A percentile compares a stretch with the other conserved stretches of the same genome.
Evolutionary conservation across 2,888 invertebrate species (phyloP).

Genomic region (Caenorhabditis sinica): DNA sequence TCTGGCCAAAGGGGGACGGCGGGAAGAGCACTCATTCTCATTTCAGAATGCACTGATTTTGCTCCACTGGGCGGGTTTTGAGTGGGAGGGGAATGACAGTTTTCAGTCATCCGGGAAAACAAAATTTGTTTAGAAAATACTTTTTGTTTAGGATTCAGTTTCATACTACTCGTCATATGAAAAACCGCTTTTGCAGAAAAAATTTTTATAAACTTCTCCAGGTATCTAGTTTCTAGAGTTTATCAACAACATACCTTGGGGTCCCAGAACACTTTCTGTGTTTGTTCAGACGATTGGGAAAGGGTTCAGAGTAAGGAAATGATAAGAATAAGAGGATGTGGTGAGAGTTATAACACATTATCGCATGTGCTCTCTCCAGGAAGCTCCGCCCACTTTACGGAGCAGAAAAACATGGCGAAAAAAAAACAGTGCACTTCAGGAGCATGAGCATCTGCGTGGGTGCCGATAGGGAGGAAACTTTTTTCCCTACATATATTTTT

Average conservation of each 20-base stretch:
- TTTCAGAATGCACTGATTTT: slow-evolving; percentile 44
- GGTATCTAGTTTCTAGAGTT: slow-evolving; percentile 50
- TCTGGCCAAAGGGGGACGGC: neutral
- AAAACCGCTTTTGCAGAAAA: slow-evolving; percentile 24
- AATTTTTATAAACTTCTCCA: slow-evolving; percentile 1
- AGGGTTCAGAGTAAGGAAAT: slow-evolving; percentile 21
- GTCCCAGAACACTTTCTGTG: slow-evolving; percentile 19
- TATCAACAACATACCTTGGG: slow-evolving; percentile 29
- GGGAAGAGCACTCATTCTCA: slow-evolving; percentile 25
- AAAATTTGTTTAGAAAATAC: slow-evolving; percentile 34
- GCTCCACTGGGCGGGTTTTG: neutral
- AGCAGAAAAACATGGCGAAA: slow-evolving; percentile 7
- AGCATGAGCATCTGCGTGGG: slow-evolving; percentile 50
- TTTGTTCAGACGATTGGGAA: slow-evolving; percentile 9
- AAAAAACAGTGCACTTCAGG: slow-evolving; percentile 26
- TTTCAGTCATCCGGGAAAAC: neutral
- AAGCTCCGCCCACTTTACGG: slow-evolving; percentile 48
- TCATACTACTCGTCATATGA: neutral
- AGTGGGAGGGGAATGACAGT: neutral
- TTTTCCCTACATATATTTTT: slow-evolving; percentile 29
- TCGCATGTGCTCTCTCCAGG: slow-evolving; percentile 4
- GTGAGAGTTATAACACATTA: slow-evolving; percentile 52
- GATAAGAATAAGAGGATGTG: slow-evolving; percentile 30
- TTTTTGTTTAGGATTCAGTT: neutral
- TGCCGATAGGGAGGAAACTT: slow-evolving; percentile 27